Evolutionary conservation across 2,888 invertebrate species (phyloP).

Genomic region (Eilema griseolum): DNA sequence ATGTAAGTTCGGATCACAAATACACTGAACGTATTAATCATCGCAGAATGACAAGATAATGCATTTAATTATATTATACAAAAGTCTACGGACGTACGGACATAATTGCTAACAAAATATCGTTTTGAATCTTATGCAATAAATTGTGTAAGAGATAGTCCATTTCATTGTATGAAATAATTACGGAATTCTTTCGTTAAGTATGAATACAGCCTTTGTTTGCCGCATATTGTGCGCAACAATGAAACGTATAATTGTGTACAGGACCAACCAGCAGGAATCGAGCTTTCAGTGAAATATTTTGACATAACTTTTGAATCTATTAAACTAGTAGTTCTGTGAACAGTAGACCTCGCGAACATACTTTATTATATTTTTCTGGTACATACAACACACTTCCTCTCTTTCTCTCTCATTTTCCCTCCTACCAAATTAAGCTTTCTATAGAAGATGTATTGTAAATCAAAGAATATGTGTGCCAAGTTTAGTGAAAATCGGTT

Average conservation of each 20-base stretch:
- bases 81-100: slow-evolving; percentile 43
- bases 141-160: slow-evolving; percentile 29
- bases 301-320: neutral
- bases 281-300: neutral
- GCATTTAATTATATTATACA: slow-evolving; percentile 46
- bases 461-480: no score
- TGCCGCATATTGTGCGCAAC: neutral
- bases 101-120: slow-evolving; percentile 47
- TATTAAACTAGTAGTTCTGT: no score
- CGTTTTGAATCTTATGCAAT: slow-evolving; percentile 41
- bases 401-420: no score
- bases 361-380: no score
- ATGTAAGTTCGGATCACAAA: slow-evolving; percentile 35
- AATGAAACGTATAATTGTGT: neutral
- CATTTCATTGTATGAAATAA: slow-evolving; percentile 14
- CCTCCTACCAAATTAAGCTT: no score
- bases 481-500: no score
- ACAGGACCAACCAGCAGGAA: neutral
- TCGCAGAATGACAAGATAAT: slow-evolving; percentile 28
- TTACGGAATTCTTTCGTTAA: slow-evolving; percentile 10
- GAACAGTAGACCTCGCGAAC: no score
- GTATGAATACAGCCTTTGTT: slow-evolving; percentile 10
- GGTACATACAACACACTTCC: no score
- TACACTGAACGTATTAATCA: slow-evolving; percentile 24
- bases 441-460: no score